Conservation (phyloP, 1,140 invertebrate species). For the Drosophila prosaltans region DNA sequence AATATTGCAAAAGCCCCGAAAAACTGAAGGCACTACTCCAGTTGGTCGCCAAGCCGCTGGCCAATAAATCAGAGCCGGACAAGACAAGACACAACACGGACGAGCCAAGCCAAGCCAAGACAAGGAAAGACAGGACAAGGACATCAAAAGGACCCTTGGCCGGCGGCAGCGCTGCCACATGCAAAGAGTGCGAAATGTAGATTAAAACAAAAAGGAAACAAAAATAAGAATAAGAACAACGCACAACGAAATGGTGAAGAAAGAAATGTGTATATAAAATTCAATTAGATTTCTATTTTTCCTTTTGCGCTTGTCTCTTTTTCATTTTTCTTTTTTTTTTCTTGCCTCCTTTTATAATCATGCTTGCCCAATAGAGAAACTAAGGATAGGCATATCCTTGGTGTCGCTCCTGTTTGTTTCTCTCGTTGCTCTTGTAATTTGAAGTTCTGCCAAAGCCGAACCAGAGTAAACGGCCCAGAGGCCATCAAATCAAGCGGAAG, state of each 20-base stretch:
- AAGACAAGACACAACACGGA: background rate
- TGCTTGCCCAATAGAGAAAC: slow-evolving; percentile 40
- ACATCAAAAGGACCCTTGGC: slow-evolving; percentile 54
- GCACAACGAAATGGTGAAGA: slow-evolving; percentile 4
- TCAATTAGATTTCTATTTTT: slow-evolving; percentile 76
- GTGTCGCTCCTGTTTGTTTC: slow-evolving; percentile 18
- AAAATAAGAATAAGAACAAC: slow-evolving; percentile 14
- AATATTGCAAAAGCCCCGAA: slow-evolving; percentile 56
- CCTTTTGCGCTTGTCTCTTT: slow-evolving; percentile 31
- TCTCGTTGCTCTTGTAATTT: slow-evolving; percentile 35
- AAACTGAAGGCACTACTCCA: slow-evolving; percentile 40
- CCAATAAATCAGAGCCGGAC: slow-evolving; percentile 67
- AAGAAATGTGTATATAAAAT: slow-evolving; percentile 59
- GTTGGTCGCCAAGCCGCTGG: slow-evolving; percentile 32
- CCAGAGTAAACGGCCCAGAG: slow-evolving; percentile 38
- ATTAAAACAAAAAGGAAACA: slow-evolving; percentile 23
- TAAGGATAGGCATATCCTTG: slow-evolving; percentile 58
- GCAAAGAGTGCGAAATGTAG: slow-evolving; percentile 53
- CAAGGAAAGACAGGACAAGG: slow-evolving; percentile 52
- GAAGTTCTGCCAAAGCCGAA: slow-evolving; percentile 44
- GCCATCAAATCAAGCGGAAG: slow-evolving; percentile 75
- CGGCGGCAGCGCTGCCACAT: slow-evolving; percentile 16
- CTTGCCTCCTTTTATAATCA: slow-evolving; percentile 74
- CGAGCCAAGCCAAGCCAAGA: background rate
- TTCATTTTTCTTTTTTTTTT: slow-evolving; percentile 28